Base-by-base conservation (phyloP, 2,113 vertebrate species). In the Arenaria interpres region DNA sequence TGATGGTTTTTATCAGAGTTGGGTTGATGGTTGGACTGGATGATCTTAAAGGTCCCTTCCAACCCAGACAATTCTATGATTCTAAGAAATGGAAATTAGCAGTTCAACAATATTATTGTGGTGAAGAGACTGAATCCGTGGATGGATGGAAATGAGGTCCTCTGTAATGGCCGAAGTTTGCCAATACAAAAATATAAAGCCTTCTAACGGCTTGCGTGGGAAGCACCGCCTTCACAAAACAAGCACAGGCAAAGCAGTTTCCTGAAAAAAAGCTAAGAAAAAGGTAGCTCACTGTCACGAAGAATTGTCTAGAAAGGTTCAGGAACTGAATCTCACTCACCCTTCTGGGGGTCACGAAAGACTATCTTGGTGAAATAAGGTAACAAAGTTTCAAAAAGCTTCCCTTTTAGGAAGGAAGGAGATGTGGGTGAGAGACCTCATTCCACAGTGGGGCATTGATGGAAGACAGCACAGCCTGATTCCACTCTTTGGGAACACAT, bases 141-240 rank as follows among this genome's bases (percentile, higher is more conserved):
- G 41, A 51, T 4, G 50, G 53, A 51, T 27, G 30, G 59, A 63
- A 82, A 72, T 33, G 16, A 73, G 8, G 46, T 22, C 51, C 33
- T 68, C 53, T 78, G 7, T 41, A 41, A 63, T 53, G 59, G 9
- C 35, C 39, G 18, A 35, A 35, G 24, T 41, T 28, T 45, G 22
- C 6, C 24, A 51, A 10, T 33, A 28, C 9, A 73, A 73, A 72
- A 14, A 13, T 15, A 25, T 23, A 25, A 82, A 67, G 13, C 9
- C 15, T 41, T 77, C 18, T 68, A 19, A 46, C 9, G 62, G 9
- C 7, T 30, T 56, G 71, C 0, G 0, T 30, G 35, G 24, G 37
- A 62, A 81, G 56, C 39, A 24, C 11, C 23, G 15, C 4, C 45
- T 72, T 32, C 56, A 51, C 3, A 27, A 41, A 89, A 67, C 51